A percentile compares a stretch with the other conserved stretches of the same genome.
Evolutionary conservation across 2,888 invertebrate genomes (phyloP).

Genomic region (Ellobium chinense): DNA sequence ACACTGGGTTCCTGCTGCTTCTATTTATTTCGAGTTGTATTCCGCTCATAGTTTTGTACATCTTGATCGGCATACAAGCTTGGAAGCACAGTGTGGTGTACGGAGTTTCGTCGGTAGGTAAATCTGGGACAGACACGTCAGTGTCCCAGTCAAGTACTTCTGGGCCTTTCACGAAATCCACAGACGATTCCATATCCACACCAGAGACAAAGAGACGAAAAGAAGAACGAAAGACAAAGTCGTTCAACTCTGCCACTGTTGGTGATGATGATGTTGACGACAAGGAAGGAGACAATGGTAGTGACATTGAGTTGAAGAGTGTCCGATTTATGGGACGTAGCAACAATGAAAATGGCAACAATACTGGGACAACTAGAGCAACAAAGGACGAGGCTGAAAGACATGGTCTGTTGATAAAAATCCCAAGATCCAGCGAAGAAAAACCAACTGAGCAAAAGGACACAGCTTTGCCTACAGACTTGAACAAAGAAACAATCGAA

Average conservation of each 20-base stretch:
- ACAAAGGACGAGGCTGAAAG: neutral
- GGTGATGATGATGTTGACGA: neutral
- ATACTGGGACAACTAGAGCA: neutral
- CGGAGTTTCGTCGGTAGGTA: neutral
- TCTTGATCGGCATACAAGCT: conserved; percentile 23
- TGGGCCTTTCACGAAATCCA: conserved; percentile 3
- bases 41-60: conserved; percentile 32
- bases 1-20: conserved; percentile 20
- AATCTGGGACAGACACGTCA: neutral
- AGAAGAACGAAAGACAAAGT: no score
- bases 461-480: no score
- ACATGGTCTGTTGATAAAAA: no score
- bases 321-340: neutral
- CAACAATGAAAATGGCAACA: neutral
- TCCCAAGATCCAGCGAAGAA: no score
- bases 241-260: no score
- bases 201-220: neutral
- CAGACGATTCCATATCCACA: conserved; percentile 1
- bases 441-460: no score
- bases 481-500: no score
- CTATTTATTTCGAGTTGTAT: conserved; percentile 15
- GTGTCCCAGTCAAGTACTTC: neutral
- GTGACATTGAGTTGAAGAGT: neutral
- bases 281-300: neutral
- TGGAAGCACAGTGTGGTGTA: conserved; percentile 17